These are phyloP conservation scores for Gobiocypris rarus DNA, from an alignment of 2,113 vertebrate species.

Conservation along the genomic window DNA sequence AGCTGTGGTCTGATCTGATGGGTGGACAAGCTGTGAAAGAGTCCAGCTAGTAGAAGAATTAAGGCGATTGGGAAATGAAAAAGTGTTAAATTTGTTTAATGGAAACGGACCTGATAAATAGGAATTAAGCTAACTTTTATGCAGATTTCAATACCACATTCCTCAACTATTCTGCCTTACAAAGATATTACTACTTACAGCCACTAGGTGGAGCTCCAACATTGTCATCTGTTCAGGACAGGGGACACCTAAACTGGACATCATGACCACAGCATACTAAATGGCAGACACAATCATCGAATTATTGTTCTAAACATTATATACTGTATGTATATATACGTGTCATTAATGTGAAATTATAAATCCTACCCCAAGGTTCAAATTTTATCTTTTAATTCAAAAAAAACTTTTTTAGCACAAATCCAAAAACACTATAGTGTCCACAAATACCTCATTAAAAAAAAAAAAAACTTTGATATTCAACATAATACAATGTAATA, in stretches of 20 bases:
- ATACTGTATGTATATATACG: too few relatives aligned
- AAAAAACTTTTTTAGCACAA: too few relatives aligned
- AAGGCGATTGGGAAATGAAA: neutral
- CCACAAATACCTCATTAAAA: too few relatives aligned
- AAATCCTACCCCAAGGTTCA: too few relatives aligned
- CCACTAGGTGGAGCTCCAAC: neutral
- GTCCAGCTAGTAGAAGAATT: neutral
- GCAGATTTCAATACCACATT: neutral
- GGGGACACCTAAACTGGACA: neutral
- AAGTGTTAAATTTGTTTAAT: neutral
- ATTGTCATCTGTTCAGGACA: neutral
- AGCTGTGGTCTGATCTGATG: neutral
- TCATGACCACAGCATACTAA: neutral
- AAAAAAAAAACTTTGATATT: too few relatives aligned
- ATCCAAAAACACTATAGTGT: too few relatives aligned
- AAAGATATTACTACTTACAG: neutral
- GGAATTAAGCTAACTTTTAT: too few relatives aligned
- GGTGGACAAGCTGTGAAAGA: neutral
- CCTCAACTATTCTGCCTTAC: neutral
- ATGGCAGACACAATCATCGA: neutral
- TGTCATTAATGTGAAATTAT: too few relatives aligned
- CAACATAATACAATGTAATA: too few relatives aligned
- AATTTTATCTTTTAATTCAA: too few relatives aligned
- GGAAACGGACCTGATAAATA: too few relatives aligned
- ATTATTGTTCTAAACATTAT: too few relatives aligned